Base-by-base conservation (phyloP, 2,113 vertebrate genomes). In the Gallinago jamesoni region DNA sequence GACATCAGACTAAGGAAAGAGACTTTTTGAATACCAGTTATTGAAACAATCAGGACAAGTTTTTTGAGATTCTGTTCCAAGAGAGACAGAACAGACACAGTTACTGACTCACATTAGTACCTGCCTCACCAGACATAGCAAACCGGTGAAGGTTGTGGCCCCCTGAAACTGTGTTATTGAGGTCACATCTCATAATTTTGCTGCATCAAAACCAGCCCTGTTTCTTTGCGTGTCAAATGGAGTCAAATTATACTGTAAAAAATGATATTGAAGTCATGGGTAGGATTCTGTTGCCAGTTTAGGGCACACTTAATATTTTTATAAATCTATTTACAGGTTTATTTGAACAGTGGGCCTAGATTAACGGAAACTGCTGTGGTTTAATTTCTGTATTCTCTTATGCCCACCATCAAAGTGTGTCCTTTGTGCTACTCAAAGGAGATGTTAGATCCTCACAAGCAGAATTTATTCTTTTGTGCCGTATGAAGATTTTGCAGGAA, bases 201-300 rank as follows among this genome's bases (percentile, higher is more conserved):
- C n/a, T n/a, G 10, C n/a, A 16, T 22, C 70, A 70, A 67, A 93
- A 74, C 17, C 21, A 64, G 3, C 21, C 19, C 19, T 0, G 0
- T 76, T 27, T 76, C 62, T 82, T 87, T 56, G 21, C 0, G 0
- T 52, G 25, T 33, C 33, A 37, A 7, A 4, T 62, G 68, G 85
- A 69, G 23, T 84, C 50, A 59, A 73, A 66, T 47, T 47, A 47
- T 22, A 47, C 19, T 66, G 73, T 47, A 47, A 70, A 73, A 53
- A 66, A 30, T 39, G 15, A 6, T 12, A 7, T 55, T 45, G 31
- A 62, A 94, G 28, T 52, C 0, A 27, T 37, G 55, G 19, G 18
- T 74, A 84, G 23, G 30, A 68, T 87, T 84, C 72, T 84, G 19
- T 41, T 81, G 78, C 31, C 16, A 55, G 12, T 53, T 59, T 48